Conservation (phyloP, 1,140 invertebrate genomes). For the Cataglyphis hispanica region DNA sequence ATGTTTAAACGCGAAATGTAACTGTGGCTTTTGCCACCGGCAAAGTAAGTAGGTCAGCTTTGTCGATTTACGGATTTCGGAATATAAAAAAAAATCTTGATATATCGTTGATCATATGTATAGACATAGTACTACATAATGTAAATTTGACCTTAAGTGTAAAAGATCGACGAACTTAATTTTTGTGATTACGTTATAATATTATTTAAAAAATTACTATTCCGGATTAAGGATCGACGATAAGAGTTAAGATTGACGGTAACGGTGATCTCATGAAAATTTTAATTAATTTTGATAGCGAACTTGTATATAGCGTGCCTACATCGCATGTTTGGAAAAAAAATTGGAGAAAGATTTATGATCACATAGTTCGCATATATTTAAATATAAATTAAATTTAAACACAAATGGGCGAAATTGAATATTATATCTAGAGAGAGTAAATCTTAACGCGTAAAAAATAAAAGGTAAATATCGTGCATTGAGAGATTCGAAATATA, state of each 20-base stretch:
- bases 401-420: not conserved
- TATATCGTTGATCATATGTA: not conserved
- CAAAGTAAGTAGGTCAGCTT: not conserved
- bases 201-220: slow-evolving; percentile 8
- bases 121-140: not conserved
- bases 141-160: not conserved
- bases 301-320: no score
- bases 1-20: not conserved
- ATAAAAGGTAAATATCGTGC: not conserved
- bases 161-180: not conserved
- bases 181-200: not conserved
- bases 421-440: not conserved
- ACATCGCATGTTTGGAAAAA: not conserved
- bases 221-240: not conserved
- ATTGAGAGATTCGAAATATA: not conserved
- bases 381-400: not conserved
- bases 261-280: not conserved
- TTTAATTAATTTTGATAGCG: no score
- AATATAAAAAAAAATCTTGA: slow-evolving; percentile 7
- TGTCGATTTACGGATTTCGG: not conserved
- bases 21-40: not conserved
- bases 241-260: slow-evolving; percentile 3
- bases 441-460: slow-evolving; percentile 2
- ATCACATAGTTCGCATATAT: not conserved
- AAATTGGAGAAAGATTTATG: not conserved